A percentile compares a stretch with the other conserved stretches of the same genome.
These are phyloP conservation scores for Maconellicoccus hirsutus DNA, from an alignment of 1,140 invertebrate genomes.

Conservation along the genomic window DNA sequence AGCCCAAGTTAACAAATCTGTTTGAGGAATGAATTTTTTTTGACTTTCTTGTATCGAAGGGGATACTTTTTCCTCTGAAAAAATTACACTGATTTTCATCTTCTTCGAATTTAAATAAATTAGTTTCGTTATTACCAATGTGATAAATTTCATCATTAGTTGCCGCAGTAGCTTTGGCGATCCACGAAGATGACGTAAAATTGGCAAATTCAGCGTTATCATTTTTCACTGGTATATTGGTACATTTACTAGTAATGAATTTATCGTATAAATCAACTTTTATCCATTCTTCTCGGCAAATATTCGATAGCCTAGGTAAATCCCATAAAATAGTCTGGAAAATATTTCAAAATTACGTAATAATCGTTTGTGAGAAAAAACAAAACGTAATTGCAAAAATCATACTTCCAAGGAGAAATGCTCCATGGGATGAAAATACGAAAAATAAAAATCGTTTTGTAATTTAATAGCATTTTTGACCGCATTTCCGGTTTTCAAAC, in stretches of 20 bases:
- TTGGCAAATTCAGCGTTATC: constrained; percentile 24
- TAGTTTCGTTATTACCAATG: too few species aligned
- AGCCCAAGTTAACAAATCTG: background rate
- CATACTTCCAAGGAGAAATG: constrained; percentile 45
- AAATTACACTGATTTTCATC: too few species aligned
- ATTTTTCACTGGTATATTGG: constrained; percentile 26
- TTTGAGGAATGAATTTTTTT: constrained; percentile 24
- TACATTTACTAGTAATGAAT: constrained; percentile 27
- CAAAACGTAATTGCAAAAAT: background rate
- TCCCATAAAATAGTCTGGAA: constrained; percentile 45
- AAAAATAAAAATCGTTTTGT: constrained; percentile 46
- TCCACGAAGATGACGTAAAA: constrained; percentile 35
- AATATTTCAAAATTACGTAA: constrained; percentile 26
- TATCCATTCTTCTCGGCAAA: constrained; percentile 48
- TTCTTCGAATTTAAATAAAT: too few species aligned
- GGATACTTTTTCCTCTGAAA: background rate
- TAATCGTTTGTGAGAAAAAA: too few species aligned
- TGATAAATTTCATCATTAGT: background rate
- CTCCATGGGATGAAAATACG: constrained; percentile 40
- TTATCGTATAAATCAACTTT: constrained; percentile 34
- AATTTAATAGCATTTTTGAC: constrained; percentile 41
- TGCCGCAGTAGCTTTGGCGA: constrained; percentile 29
- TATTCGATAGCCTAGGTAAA: constrained; percentile 42
- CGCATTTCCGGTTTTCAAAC: constrained; percentile 38
- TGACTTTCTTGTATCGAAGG: constrained; percentile 5